These are phyloP conservation scores for Drosophila leonis DNA, from an alignment of 2,888 invertebrate genomes.

Conservation along the genomic window DNA sequence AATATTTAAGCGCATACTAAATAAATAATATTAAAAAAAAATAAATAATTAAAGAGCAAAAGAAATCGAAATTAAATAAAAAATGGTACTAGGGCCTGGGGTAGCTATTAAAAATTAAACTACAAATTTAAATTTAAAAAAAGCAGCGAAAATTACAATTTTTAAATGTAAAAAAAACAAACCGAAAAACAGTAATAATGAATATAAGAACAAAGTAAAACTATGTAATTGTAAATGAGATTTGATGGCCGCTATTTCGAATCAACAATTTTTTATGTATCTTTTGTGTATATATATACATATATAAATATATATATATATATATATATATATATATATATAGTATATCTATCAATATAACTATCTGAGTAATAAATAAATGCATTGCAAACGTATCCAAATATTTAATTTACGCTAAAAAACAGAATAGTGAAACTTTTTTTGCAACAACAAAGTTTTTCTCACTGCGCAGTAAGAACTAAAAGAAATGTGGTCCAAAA, in stretches of 20 bases:
- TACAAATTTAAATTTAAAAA: constrained; percentile 12
- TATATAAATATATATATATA: constrained; percentile 64
- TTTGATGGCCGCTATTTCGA: constrained; percentile 44
- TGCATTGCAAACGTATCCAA: constrained; percentile 69
- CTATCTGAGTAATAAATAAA: constrained; percentile 75
- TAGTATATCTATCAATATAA: constrained; percentile 65
- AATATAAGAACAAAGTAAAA: constrained; percentile 21
- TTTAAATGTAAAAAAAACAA: constrained; percentile 62
- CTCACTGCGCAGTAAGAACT: constrained; percentile 47
- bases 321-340: constrained; percentile 56
- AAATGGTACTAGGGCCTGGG: constrained; percentile 76
- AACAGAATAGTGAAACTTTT: constrained; percentile 35
- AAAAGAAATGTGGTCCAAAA: constrained; percentile 63
- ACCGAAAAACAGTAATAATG: constrained; percentile 5
- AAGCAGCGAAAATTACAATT: constrained; percentile 53
- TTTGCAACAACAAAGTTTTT: constrained; percentile 44
- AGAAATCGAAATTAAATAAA: constrained; percentile 37
- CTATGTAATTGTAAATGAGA: constrained; percentile 52
- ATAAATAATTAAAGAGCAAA: constrained; percentile 4
- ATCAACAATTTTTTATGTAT: constrained; percentile 75
- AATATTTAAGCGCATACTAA: constrained; percentile 61
- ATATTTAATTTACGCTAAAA: constrained; percentile 22
- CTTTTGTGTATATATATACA: constrained; percentile 75
- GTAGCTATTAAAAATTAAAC: constrained; percentile 59
- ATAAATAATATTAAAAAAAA: constrained; percentile 21